phyloP scores from a whole-genome alignment of 2,797 vertebrate species.

The Crenichthys baileyi region DNA sequence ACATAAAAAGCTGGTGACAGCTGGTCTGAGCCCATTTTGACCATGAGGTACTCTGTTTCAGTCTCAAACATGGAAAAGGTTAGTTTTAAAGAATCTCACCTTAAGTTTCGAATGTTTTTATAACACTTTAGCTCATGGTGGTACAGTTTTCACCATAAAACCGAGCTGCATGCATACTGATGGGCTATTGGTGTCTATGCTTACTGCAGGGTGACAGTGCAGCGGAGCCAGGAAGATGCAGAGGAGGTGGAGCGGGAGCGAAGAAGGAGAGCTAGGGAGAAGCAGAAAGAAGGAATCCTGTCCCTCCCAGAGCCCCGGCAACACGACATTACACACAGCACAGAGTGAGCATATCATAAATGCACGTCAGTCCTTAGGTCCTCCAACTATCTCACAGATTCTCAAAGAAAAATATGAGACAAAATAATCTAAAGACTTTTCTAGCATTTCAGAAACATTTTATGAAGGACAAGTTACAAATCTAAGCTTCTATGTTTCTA shows the following conservation, averaged over 20 bases:
- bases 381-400: neutral
- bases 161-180: neutral
- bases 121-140: neutral
- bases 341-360: constrained; percentile 73
- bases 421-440: neutral
- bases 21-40: too few species aligned
- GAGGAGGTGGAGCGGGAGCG: constrained; percentile 85
- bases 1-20: too few species aligned
- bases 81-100: too few species aligned
- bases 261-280: constrained; percentile 76
- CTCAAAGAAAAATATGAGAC: neutral
- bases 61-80: too few species aligned
- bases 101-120: too few species aligned
- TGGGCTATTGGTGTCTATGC: constrained; percentile 4
- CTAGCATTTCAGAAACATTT: neutral
- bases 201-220: constrained; percentile 83
- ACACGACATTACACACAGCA: constrained; percentile 48
- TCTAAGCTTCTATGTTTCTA: neutral
- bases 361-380: neutral
- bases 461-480: neutral
- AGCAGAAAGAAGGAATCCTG: constrained; percentile 35
- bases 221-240: constrained; percentile 88
- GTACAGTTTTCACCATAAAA: neutral
- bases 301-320: constrained; percentile 33
- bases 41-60: too few species aligned